phyloP scores from a whole-genome alignment of 2,888 invertebrate species.

The Griposia aprilina region DNA sequence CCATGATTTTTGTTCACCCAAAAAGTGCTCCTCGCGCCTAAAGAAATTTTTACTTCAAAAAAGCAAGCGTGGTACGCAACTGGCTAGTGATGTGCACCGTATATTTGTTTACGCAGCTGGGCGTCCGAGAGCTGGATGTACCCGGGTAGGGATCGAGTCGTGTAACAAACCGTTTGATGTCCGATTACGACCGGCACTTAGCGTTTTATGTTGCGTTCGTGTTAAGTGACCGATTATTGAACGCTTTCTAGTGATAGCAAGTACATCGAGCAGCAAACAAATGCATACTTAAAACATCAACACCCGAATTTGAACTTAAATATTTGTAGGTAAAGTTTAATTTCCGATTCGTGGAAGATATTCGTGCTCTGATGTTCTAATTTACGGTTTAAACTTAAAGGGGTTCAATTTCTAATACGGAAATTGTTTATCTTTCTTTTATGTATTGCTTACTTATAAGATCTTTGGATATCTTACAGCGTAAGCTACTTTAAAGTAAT shows the following conservation, averaged over 20 bases:
- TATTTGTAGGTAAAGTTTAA: constrained; percentile 38
- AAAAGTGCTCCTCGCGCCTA: no score
- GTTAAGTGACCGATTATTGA: constrained; percentile 81
- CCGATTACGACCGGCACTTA: constrained; percentile 78
- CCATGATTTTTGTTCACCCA: no score
- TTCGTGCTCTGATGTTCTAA: constrained; percentile 47
- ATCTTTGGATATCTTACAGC: constrained; percentile 29
- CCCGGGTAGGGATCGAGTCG: constrained; percentile 70
- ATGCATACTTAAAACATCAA: constrained; percentile 51
- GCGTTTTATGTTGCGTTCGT: constrained; percentile 76
- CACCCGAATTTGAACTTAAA: constrained; percentile 47
- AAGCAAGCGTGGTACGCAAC: constrained; percentile 66
- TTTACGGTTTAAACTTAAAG: constrained; percentile 52
- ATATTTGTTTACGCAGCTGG: constrained; percentile 82
- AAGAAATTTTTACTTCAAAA: no score
- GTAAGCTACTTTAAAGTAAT: constrained; percentile 22
- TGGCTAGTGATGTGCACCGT: constrained; percentile 73
- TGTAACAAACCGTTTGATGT: constrained; percentile 79
- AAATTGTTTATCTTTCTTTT: constrained; percentile 58
- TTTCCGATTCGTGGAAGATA: constrained; percentile 10
- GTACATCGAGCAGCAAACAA: constrained; percentile 62
- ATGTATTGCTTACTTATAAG: constrained; percentile 38
- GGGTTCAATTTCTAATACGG: constrained; percentile 46
- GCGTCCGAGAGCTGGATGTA: constrained; percentile 62
- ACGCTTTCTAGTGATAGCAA: constrained; percentile 73